Conservation (phyloP, 1,140 invertebrate species). For the Euwallacea similis region DNA sequence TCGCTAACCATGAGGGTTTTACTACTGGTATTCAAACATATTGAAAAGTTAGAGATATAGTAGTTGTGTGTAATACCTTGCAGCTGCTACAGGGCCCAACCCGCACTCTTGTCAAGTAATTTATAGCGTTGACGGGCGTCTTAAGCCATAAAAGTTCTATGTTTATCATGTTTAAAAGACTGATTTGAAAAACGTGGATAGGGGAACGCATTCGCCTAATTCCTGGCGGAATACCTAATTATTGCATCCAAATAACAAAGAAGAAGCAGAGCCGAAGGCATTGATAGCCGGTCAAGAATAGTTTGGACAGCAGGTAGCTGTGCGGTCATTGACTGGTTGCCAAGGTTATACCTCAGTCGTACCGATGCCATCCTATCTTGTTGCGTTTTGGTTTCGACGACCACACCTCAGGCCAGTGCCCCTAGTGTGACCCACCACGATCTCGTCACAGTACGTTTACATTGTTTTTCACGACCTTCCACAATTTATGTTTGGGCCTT, state of each 20-base stretch:
- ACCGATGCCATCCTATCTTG: constrained; percentile 23
- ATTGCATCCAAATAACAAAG: constrained; percentile 10
- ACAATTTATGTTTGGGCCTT: background rate
- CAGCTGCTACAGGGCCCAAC: constrained; percentile 4
- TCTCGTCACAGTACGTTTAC: constrained; percentile 11
- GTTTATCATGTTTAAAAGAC: no score
- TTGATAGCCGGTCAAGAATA: constrained; percentile 16
- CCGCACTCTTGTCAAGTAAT: background rate
- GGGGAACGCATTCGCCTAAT: background rate
- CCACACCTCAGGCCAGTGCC: constrained; percentile 29
- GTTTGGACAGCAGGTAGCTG: constrained; percentile 26
- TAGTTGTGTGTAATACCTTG: background rate
- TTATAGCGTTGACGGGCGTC: no score
- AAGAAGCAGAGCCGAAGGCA: constrained; percentile 15
- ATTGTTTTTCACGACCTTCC: constrained; percentile 19
- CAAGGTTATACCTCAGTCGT: constrained; percentile 29
- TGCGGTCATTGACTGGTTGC: constrained; percentile 29
- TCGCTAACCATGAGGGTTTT: no score
- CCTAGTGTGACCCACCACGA: constrained; percentile 16
- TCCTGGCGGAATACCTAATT: constrained; percentile 4
- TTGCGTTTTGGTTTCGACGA: constrained; percentile 25
- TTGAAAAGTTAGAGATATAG: background rate
- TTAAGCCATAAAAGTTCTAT: no score
- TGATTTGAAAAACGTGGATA: no score
- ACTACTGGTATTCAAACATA: no score